A percentile compares a stretch with the other conserved stretches of the same genome.
These are phyloP conservation scores for Malacosoma neustria DNA, from an alignment of 2,888 invertebrate species.

Conservation along the genomic window DNA sequence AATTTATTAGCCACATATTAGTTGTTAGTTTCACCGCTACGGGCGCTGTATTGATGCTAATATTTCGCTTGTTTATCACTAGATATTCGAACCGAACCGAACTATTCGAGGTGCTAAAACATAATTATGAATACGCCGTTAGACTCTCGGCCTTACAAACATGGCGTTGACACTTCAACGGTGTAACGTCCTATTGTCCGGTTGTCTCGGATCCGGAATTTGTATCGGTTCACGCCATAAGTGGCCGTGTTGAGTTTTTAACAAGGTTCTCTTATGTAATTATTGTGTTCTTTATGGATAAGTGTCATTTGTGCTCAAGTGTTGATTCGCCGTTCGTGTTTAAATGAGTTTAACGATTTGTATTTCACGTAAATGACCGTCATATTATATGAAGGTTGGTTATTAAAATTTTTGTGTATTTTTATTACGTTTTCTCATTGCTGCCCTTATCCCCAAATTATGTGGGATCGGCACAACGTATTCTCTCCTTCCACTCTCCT, in stretches of 20 bases:
- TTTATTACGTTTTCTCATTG: too few species aligned
- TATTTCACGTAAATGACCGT: not conserved
- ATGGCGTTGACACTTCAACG: conserved; percentile 13
- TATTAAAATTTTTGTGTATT: not conserved
- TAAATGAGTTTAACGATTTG: not conserved
- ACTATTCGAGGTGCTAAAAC: too few species aligned
- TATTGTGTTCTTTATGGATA: not conserved
- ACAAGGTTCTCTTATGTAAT: not conserved
- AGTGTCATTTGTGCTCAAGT: not conserved
- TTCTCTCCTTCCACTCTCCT: too few species aligned
- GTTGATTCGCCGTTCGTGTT: not conserved
- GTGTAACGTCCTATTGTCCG: conserved; percentile 14
- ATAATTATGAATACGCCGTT: not conserved
- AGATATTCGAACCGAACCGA: too few species aligned
- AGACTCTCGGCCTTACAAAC: not conserved
- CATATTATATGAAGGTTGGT: not conserved
- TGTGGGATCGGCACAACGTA: too few species aligned
- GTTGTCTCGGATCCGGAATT: conserved; percentile 14
- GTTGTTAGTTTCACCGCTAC: too few species aligned
- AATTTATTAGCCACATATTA: too few species aligned
- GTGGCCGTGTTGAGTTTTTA: not conserved
- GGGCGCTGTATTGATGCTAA: too few species aligned
- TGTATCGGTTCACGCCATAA: conserved; percentile 15
- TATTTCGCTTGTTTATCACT: too few species aligned
- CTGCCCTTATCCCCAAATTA: too few species aligned